Evolutionary conservation across 2,888 invertebrate genomes (phyloP).

Genomic region (Cosmopolites sordidus): DNA sequence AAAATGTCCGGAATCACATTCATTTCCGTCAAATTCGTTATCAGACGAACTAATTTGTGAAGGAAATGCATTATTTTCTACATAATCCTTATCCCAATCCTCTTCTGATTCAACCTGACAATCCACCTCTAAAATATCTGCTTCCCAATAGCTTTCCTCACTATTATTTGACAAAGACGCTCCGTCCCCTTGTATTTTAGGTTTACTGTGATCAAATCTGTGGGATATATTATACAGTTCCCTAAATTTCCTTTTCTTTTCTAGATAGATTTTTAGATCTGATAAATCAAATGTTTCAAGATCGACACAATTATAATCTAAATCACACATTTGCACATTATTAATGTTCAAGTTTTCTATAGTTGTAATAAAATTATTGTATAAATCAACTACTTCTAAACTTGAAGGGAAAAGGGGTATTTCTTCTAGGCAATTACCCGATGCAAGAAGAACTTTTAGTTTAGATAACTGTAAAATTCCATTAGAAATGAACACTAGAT

Average conservation of each 20-base stretch:
- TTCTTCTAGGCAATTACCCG: conserved; percentile 29
- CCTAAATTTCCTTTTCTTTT: conserved; percentile 26
- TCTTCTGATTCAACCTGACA: conserved; percentile 16
- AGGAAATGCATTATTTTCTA: too few species aligned
- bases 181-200: too few species aligned
- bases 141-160: too few species aligned
- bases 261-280: conserved; percentile 20
- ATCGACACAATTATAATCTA: conserved; percentile 31
- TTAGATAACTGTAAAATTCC: conserved; percentile 22
- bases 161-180: too few species aligned
- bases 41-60: conserved; percentile 32
- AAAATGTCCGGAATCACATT: background rate
- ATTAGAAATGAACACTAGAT: conserved; percentile 27
- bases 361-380: conserved; percentile 29
- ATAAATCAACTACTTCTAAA: conserved; percentile 33
- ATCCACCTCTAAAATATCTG: too few species aligned
- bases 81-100: conserved; percentile 32
- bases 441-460: conserved; percentile 27
- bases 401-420: conserved; percentile 24
- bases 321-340: conserved; percentile 25
- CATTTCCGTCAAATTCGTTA: conserved; percentile 31
- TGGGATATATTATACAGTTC: conserved; percentile 2
- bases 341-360: conserved; percentile 13
- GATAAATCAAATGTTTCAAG: conserved; percentile 10
- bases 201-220: too few species aligned